phyloP scores from a whole-genome alignment of 2,888 invertebrate species.

The Lasioglossum lativentre region DNA sequence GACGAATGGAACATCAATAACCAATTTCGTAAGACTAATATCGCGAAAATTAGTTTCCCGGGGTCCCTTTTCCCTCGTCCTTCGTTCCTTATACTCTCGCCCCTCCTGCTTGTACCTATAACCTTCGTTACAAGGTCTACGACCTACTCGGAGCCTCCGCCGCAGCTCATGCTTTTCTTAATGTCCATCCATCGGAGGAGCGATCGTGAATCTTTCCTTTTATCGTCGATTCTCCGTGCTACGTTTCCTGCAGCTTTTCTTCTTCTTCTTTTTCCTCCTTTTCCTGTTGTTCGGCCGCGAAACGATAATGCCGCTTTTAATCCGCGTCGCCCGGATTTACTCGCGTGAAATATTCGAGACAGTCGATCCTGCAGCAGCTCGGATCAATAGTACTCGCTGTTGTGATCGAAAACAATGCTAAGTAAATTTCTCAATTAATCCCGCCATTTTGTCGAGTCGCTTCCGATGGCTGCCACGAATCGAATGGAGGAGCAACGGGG shows the following conservation, averaged over 20 bases:
- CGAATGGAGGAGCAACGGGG: too few species aligned
- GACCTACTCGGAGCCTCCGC: slow-evolving; percentile 31
- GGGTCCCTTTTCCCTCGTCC: slow-evolving; percentile 56
- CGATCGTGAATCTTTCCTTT: slow-evolving; percentile 66
- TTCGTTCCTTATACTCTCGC: slow-evolving; percentile 36
- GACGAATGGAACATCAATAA: slow-evolving; percentile 81
- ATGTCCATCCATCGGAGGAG: slow-evolving; percentile 54
- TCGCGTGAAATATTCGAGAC: slow-evolving; percentile 24
- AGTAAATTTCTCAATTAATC: too few species aligned
- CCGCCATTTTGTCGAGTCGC: too few species aligned
- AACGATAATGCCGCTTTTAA: slow-evolving; percentile 47
- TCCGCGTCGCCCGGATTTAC: slow-evolving; percentile 42
- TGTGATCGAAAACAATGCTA: too few species aligned
- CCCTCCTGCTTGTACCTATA: background rate
- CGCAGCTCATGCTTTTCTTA: slow-evolving; percentile 61
- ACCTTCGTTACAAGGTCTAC: slow-evolving; percentile 67
- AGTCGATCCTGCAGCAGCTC: too few species aligned
- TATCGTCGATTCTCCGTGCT: slow-evolving; percentile 46
- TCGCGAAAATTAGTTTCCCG: slow-evolving; percentile 82
- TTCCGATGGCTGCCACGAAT: too few species aligned
- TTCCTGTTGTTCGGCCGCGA: slow-evolving; percentile 7
- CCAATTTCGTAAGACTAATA: slow-evolving; percentile 83
- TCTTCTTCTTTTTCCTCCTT: background rate
- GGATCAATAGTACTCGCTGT: too few species aligned
- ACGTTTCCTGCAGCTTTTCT: slow-evolving; percentile 6